Base-by-base conservation (phyloP, 2,797 vertebrate species). In the Pangasius macronema region DNA sequence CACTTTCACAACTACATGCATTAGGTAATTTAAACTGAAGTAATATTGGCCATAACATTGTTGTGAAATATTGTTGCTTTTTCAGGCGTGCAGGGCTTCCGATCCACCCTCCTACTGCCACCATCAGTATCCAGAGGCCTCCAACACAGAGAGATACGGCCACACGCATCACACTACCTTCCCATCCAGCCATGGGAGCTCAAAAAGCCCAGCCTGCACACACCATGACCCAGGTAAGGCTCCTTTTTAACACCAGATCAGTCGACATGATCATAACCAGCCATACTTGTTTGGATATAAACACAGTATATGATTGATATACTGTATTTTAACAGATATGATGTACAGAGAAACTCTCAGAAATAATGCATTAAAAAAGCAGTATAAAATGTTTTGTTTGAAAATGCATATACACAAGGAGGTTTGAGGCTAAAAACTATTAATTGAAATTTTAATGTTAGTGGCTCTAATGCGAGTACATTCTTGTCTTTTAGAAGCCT, bases 181-280 rank as follows among this genome's bases (percentile, higher is more conserved):
- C 98, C 0, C 97, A 99, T 91, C 97, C 98, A 0, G 98, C 97
- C 0, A 94, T 99, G 3, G 98, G 97, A 27, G 89, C 96, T 0
- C 97, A 97, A 82, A 99, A 99, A 85, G 95, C 96, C 57, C 99
- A 98, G 93, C 95, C 97, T 85, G 95, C 98, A 0, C 98, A 99
- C 91, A 96, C 97, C 14, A 97, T 99, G 96, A 94, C 97, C 10
- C 99, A 99, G 97, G 98, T 99, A 65, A 88, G 90, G 59, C 51
- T 16, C 2, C 10, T 84, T 57, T 89, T 57, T 36, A 72, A 81
- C 20, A 61, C 3, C 33, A 39, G 10, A 65, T 49, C 61, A 20
- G 14, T 61, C 1, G 0, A 59, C 10, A 7, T 39, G 53, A 39
- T 59, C 30, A 55, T 13, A 55, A 63, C 6, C 22, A 49, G 27